These are phyloP conservation scores for Chrysocyon brachyurus DNA, from an alignment of 2,797 vertebrate genomes.

Conservation along the genomic window DNA sequence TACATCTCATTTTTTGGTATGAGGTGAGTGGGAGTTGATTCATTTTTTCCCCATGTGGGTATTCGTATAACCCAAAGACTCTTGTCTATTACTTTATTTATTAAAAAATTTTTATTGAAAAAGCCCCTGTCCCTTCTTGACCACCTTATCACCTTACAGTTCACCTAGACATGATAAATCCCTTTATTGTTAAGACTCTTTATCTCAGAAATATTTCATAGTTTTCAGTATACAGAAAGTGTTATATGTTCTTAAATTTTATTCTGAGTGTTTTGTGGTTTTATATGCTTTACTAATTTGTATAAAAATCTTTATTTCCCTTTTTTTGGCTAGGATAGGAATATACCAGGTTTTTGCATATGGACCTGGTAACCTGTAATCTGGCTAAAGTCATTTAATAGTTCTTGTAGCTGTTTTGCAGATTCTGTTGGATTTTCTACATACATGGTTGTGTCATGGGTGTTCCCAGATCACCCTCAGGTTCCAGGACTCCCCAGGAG, in stretches of 20 bases:
- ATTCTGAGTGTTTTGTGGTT: not conserved
- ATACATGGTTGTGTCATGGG: not conserved
- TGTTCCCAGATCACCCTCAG: not conserved
- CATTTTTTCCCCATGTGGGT: not conserved
- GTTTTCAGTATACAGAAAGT: too few species aligned
- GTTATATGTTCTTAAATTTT: not conserved
- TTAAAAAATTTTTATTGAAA: not conserved
- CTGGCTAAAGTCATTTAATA: fast-evolving
- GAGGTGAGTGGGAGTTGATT: not conserved
- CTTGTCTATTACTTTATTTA: not conserved
- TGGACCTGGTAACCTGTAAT: not conserved
- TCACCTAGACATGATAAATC: not conserved
- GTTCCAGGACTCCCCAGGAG: too few species aligned
- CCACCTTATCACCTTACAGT: not conserved
- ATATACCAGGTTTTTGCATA: not conserved
- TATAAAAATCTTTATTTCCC: not conserved
- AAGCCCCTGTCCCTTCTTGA: not conserved
- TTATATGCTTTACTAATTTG: not conserved
- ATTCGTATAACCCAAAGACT: not conserved
- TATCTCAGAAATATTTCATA: not conserved
- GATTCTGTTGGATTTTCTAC: not conserved
- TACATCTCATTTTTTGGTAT: not conserved
- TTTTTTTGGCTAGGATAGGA: not conserved
- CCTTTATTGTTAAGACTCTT: too few species aligned
- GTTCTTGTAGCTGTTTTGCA: not conserved